A percentile compares a stretch with the other conserved stretches of the same genome.
phyloP scores from a whole-genome alignment of 2,797 vertebrate species.

The Pseudochirops corinnae region DNA sequence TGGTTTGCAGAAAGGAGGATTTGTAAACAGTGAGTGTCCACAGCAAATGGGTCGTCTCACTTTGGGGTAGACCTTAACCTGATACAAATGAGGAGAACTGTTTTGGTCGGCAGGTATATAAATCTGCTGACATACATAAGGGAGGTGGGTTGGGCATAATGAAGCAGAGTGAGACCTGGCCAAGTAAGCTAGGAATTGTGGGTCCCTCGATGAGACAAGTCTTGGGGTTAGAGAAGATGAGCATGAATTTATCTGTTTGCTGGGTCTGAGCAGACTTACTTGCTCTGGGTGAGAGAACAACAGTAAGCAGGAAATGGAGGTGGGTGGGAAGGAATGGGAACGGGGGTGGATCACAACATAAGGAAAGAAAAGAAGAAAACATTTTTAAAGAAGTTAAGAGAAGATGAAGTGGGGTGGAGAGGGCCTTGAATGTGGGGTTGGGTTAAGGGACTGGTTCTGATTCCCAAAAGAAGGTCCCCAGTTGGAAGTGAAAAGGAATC shows the following conservation, averaged over 20 bases:
- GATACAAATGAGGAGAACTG: background rate
- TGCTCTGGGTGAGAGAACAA: background rate
- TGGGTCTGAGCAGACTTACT: background rate
- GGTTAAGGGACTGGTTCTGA: background rate
- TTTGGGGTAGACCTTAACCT: background rate
- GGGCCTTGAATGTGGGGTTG: background rate
- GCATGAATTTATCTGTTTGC: background rate
- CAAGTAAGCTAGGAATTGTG: background rate
- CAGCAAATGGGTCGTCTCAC: background rate
- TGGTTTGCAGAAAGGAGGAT: background rate
- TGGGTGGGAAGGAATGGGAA: too few relatives aligned
- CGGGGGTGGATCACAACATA: background rate
- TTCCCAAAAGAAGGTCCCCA: background rate
- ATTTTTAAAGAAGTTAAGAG: background rate
- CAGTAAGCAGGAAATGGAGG: background rate
- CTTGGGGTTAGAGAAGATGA: background rate
- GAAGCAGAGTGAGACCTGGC: background rate
- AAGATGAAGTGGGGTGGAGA: background rate
- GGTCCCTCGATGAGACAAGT: background rate
- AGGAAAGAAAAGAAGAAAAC: too few relatives aligned
- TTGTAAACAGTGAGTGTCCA: background rate
- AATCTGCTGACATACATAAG: background rate
- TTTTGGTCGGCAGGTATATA: background rate
- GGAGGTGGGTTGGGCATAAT: background rate
- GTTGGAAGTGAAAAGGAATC: background rate